A percentile compares a stretch with the other conserved stretches of the same genome.
These are phyloP conservation scores for Cremastinae sp. DNA, from an alignment of 2,888 invertebrate genomes.

Conservation along the genomic window DNA sequence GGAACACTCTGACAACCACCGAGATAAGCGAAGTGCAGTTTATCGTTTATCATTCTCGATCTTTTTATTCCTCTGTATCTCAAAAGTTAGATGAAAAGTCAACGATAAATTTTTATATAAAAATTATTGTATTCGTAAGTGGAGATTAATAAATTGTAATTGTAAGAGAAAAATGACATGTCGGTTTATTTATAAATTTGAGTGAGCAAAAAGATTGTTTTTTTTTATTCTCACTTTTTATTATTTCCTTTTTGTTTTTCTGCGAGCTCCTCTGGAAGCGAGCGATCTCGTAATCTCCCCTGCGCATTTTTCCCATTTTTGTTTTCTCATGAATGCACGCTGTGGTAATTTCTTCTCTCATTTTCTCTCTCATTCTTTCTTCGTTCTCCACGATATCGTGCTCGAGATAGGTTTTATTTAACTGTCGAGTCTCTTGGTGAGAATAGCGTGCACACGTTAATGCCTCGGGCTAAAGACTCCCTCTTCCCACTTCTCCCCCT, in stretches of 20 bases:
- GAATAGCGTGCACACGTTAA: constrained; percentile 1
- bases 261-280: constrained; percentile 15
- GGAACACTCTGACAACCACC: constrained; percentile 41
- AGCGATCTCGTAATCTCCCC: constrained; percentile 49
- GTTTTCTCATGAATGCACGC: neutral
- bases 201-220: too few relatives aligned
- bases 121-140: constrained; percentile 53
- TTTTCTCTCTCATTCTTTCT: neutral
- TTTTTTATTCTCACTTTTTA: constrained; percentile 4
- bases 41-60: constrained; percentile 39
- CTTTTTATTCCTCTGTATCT: constrained; percentile 42
- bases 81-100: constrained; percentile 19
- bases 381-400: neutral
- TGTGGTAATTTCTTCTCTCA: constrained; percentile 28
- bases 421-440: constrained; percentile 27
- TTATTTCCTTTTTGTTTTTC: too few relatives aligned
- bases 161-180: constrained; percentile 6
- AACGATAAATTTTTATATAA: constrained; percentile 47
- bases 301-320: constrained; percentile 34
- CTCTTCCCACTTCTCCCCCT: neutral
- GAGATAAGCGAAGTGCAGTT: constrained; percentile 31
- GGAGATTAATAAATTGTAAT: constrained; percentile 50
- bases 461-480: constrained; percentile 22
- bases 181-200: neutral
- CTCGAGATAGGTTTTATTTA: constrained; percentile 44